Evolutionary conservation across 2,888 invertebrate genomes (phyloP).

Genomic region (Drosophila yooni): DNA sequence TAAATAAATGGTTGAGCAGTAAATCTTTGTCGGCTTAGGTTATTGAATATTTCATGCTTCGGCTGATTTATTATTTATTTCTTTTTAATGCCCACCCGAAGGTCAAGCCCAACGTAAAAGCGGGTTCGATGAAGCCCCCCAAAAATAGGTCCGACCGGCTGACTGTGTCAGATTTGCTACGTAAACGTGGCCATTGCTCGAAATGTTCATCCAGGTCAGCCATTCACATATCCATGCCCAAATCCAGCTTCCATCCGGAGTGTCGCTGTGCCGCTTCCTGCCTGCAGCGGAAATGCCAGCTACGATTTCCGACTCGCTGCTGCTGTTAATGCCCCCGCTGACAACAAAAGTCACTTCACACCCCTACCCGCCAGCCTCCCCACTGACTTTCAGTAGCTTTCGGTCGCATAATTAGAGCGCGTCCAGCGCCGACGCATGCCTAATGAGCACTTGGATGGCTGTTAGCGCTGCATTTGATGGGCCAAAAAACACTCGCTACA

Average conservation of each 20-base stretch:
- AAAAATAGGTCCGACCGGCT: background rate
- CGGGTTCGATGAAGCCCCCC: slow-evolving; percentile 41
- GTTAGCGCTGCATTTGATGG: slow-evolving; percentile 66
- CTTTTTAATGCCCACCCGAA: slow-evolving; percentile 75
- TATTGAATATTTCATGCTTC: slow-evolving; percentile 80
- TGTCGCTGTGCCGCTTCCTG: slow-evolving; percentile 48
- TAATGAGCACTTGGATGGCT: slow-evolving; percentile 66
- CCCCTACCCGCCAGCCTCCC: background rate
- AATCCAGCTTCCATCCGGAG: slow-evolving; percentile 37
- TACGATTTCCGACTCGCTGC: slow-evolving; percentile 57
- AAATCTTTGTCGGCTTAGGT: slow-evolving; percentile 81
- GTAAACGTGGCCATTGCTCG: slow-evolving; percentile 39
- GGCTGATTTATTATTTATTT: slow-evolving; percentile 80
- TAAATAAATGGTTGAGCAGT: slow-evolving; percentile 80
- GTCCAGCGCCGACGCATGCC: slow-evolving; percentile 61
- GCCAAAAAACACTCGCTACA: slow-evolving; percentile 19
- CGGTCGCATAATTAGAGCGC: slow-evolving; percentile 68
- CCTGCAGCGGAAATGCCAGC: slow-evolving; percentile 67
- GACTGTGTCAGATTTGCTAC: slow-evolving; percentile 36
- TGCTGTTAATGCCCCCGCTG: slow-evolving; percentile 38
- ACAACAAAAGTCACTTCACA: slow-evolving; percentile 33
- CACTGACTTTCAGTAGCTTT: slow-evolving; percentile 12
- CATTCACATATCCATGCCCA: slow-evolving; percentile 9
- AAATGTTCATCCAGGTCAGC: slow-evolving; percentile 17
- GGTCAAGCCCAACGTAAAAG: slow-evolving; percentile 70